These are phyloP conservation scores for Coilia nasus DNA, from an alignment of 2,797 vertebrate species.

Conservation along the genomic window DNA sequence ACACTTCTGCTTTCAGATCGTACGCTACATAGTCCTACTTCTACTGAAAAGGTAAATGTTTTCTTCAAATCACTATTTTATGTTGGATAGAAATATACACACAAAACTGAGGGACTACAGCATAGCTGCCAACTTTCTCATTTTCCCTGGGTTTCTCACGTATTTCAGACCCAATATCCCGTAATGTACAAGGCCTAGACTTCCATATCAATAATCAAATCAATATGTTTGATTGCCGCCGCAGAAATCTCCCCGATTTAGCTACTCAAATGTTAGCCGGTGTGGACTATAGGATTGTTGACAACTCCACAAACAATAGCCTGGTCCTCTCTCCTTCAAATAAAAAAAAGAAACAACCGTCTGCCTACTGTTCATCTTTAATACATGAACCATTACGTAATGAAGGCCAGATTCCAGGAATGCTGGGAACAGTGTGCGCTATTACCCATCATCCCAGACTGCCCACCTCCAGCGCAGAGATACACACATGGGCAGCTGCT, in stretches of 20 bases:
- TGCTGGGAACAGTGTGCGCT: constrained; percentile 59
- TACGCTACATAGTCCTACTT: neutral
- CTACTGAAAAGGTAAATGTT: neutral
- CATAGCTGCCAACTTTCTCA: too few relatives aligned
- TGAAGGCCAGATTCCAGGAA: constrained; percentile 67
- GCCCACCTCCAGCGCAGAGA: neutral
- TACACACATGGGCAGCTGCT: neutral
- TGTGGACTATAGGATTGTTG: neutral
- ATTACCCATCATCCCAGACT: constrained; percentile 56
- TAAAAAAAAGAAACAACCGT: constrained; percentile 16
- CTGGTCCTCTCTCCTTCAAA: constrained; percentile 38
- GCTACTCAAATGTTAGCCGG: too few relatives aligned
- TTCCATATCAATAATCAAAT: too few relatives aligned
- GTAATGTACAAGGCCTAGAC: too few relatives aligned
- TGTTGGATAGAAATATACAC: neutral
- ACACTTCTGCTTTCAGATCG: neutral
- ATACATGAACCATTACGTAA: constrained; percentile 69
- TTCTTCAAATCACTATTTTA: neutral
- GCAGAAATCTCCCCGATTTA: too few relatives aligned
- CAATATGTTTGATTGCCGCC: too few relatives aligned
- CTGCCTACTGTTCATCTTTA: constrained; percentile 53
- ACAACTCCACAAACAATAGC: neutral
- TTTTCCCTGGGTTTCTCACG: too few relatives aligned
- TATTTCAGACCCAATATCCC: too few relatives aligned
- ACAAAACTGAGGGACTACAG: neutral